A percentile compares a stretch with the other conserved stretches of the same genome.
Evolutionary conservation across 2,113 vertebrate species (phyloP).

Genomic region (Paedocypris sp.): DNA sequence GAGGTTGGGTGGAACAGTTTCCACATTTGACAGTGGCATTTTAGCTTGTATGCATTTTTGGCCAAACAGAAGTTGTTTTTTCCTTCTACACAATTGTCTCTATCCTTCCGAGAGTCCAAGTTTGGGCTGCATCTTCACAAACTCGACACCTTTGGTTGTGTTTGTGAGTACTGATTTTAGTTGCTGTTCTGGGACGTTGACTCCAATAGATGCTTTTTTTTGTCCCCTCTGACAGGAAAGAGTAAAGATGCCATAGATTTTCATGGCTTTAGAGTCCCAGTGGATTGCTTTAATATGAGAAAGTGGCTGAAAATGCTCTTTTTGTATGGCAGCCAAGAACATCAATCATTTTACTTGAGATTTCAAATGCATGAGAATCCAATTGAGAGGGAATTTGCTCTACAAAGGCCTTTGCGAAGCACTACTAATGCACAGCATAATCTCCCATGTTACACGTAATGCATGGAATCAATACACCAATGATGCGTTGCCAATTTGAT

Average conservation of each 20-base stretch:
- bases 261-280: not conserved
- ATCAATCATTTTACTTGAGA: conserved; percentile 35
- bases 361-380: conserved; percentile 29
- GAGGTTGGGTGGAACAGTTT: too few species aligned
- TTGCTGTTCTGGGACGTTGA: not conserved
- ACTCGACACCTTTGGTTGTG: conserved; percentile 16
- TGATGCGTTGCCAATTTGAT: conserved; percentile 25
- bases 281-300: conserved; percentile 13
- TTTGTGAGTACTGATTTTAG: not conserved
- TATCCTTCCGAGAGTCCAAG: not conserved
- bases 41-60: too few species aligned
- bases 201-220: conserved; percentile 10
- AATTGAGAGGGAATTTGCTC: conserved; percentile 26
- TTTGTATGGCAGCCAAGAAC: conserved; percentile 23
- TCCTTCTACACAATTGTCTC: not conserved
- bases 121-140: too few species aligned
- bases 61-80: not conserved
- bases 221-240: not conserved
- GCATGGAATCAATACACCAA: conserved; percentile 22
- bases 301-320: conserved; percentile 16
- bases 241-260: not conserved
- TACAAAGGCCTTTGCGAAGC: not conserved
- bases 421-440: conserved; percentile 11
- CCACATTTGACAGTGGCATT: too few species aligned
- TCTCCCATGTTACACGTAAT: conserved; percentile 24